These are phyloP conservation scores for Azorinus chamasolen DNA, from an alignment of 2,888 invertebrate genomes.

Conservation along the genomic window DNA sequence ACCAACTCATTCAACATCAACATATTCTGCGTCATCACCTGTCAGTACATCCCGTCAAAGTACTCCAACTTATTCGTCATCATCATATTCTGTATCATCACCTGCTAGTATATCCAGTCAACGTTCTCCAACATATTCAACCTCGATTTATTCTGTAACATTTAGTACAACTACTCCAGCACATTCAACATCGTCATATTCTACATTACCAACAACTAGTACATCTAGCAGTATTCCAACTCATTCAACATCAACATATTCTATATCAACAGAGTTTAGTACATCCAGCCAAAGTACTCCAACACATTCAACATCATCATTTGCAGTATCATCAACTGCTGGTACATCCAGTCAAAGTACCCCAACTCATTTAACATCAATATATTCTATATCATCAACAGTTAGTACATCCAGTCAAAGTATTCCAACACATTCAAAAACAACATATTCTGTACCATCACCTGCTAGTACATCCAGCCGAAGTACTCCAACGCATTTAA, in stretches of 20 bases:
- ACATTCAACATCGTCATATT: neutral
- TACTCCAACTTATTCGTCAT: conserved; percentile 11
- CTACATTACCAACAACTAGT: conserved; percentile 7
- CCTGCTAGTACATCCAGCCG: too few relatives aligned
- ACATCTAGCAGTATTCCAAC: conserved; percentile 6
- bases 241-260: conserved; percentile 7
- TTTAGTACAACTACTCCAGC: conserved; percentile 11
- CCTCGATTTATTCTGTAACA: conserved; percentile 19
- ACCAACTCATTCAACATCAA: conserved; percentile 10
- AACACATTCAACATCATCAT: neutral
- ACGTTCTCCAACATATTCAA: neutral
- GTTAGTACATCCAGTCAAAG: too few relatives aligned
- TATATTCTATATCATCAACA: too few relatives aligned
- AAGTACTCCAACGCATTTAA: too few relatives aligned
- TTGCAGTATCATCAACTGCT: neutral
- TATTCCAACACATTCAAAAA: too few relatives aligned
- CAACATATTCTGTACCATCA: too few relatives aligned
- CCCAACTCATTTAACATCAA: too few relatives aligned
- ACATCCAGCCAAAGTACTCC: neutral
- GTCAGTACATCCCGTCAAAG: neutral
- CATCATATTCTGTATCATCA: neutral
- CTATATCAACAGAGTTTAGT: conserved; percentile 1
- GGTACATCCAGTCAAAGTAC: too few relatives aligned
- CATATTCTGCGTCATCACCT: conserved; percentile 8
- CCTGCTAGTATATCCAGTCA: conserved; percentile 3